Evolutionary conservation across 2,113 vertebrate species (phyloP).

Genomic region (Oenanthe melanoleuca): DNA sequence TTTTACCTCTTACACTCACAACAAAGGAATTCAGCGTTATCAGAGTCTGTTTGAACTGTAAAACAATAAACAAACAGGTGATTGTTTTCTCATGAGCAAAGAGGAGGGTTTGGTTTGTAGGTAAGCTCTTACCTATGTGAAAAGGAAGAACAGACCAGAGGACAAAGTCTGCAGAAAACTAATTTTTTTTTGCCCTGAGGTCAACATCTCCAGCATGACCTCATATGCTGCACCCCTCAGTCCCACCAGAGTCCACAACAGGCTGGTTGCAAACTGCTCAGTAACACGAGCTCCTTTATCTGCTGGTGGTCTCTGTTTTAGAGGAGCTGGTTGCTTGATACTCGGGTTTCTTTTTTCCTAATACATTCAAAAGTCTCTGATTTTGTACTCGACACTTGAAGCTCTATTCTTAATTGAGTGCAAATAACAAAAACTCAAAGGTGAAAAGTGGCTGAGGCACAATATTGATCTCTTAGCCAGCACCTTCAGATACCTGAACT

Average conservation of each 20-base stretch:
- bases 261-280: not conserved
- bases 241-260: not conserved
- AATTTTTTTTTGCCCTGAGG: not conserved
- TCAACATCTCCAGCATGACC: not conserved
- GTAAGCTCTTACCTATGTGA: conserved; percentile 10
- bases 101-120: conserved; percentile 19
- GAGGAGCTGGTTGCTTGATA: not conserved
- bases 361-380: not conserved
- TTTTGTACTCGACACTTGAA: not conserved
- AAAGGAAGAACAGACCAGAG: conserved; percentile 1
- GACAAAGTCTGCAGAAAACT: not conserved
- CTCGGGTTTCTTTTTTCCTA: not conserved
- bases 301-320: not conserved
- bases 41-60: conserved; percentile 57
- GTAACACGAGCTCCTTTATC: not conserved
- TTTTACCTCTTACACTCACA: conserved; percentile 11
- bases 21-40: conserved; percentile 66
- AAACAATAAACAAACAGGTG: conserved; percentile 72
- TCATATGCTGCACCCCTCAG: fast-evolving
- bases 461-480: not conserved
- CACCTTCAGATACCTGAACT: not conserved
- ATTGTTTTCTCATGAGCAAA: conserved; percentile 46
- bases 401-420: not conserved
- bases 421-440: not conserved
- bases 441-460: not conserved